Evolutionary conservation across 2,113 vertebrate species (phyloP), one percentile per base, ranked within the genome.

Genomic region (Pangasianodon hypophthalmus): DNA sequence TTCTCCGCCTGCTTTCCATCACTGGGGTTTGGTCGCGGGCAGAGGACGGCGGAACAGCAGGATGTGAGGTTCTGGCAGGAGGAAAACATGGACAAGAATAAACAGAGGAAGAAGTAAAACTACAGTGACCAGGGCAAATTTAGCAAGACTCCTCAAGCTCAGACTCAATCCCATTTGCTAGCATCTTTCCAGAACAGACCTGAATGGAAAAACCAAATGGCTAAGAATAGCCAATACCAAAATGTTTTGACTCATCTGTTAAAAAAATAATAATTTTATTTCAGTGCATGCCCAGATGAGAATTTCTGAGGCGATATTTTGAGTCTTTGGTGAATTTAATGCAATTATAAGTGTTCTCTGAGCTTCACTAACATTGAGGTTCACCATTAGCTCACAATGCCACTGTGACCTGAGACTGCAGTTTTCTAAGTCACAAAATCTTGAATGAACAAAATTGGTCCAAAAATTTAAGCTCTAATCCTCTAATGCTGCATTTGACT

Each of bases 31-130:
- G 80, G 83, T 44, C 9, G 58, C 81, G 54, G 95, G 85, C 1
- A 96, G 92, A 19, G 95, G 95, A 5, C 96, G 95, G 10, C 96
- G 93, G 90, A 96, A 96, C 37, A 96, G 93, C 91, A 96, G 92
- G 89, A 96, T 96, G 92, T 96, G 96, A 0, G 96, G 96, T 90
- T 96, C 96, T 96, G 87, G 5, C 3, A 1, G 62, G 21, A 79
- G 18, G 4, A 84, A 18, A 81, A 32, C 73, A 77, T 3, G 10
- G 5, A 41, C 44, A 85, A 64, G 32, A 62, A 19, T 48, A 29
- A 60, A 62, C 8, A 52, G 18, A 77, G 16, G 26, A 16, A 85
- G 54, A 52, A 69, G 48, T 82, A 44, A 73, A 56, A 75, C 21
- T 75, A 67, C 52, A 67, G 41, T 19, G 24, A 71, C 14, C 80